Evolutionary conservation across 1,140 invertebrate genomes (phyloP).

Genomic region (Cyphomyrmex costatus): DNA sequence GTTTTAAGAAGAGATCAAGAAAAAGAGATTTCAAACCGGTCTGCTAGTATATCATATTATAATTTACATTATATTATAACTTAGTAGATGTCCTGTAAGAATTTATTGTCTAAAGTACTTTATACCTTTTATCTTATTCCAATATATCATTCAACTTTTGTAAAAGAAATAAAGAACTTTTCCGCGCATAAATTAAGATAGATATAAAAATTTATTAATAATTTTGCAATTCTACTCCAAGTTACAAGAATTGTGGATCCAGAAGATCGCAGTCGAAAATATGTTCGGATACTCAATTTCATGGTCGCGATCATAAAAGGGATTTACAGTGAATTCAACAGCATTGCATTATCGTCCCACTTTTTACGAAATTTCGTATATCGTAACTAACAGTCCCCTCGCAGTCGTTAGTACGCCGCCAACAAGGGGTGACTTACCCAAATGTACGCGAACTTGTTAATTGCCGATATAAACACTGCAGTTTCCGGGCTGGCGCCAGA

Average conservation of each 20-base stretch:
- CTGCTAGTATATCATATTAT: neutral
- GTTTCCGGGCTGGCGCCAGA: conserved; percentile 76
- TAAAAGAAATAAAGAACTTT: neutral
- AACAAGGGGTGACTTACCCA: conserved; percentile 60
- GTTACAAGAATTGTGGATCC: neutral
- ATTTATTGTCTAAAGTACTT: conserved; percentile 26
- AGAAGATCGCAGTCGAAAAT: neutral
- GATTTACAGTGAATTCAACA: conserved; percentile 10
- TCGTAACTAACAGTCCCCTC: conserved; percentile 52
- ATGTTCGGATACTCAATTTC: conserved; percentile 48
- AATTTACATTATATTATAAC: conserved; percentile 33
- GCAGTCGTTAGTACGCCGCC: conserved; percentile 67
- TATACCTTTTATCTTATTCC: conserved; percentile 5
- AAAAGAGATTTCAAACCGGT: conserved; percentile 44
- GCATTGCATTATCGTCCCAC: conserved; percentile 44
- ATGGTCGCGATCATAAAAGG: conserved; percentile 16
- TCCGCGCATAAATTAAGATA: neutral
- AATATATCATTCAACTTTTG: neutral
- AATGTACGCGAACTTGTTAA: conserved; percentile 77
- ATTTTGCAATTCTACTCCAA: conserved; percentile 17
- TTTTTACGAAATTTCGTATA: conserved; percentile 71
- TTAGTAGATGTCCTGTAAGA: neutral
- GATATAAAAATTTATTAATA: neutral
- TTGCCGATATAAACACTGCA: conserved; percentile 78
- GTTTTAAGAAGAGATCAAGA: conserved; percentile 3